A percentile compares a stretch with the other conserved stretches of the same genome.
Evolutionary conservation across 2,797 vertebrate species (phyloP).

Genomic region (Botia almorhae): DNA sequence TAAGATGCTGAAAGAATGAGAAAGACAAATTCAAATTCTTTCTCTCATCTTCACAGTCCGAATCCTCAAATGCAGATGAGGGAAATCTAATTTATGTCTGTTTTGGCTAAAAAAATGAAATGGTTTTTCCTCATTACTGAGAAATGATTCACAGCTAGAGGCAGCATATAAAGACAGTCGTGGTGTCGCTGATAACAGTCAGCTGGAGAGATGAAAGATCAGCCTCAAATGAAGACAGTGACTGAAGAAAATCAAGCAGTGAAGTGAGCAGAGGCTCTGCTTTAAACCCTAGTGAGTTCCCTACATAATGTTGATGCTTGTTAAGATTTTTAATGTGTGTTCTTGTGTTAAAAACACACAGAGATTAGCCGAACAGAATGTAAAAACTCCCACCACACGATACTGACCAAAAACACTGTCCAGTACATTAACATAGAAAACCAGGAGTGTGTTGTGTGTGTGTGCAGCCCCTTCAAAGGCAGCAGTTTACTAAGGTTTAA

Average conservation of each 20-base stretch:
- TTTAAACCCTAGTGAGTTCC: background rate
- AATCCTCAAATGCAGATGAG: slow-evolving; percentile 13
- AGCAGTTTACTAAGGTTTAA: too few species aligned
- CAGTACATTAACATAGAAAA: too few species aligned
- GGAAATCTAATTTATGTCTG: slow-evolving; percentile 8
- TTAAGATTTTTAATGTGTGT: too few species aligned
- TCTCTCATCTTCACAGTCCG: background rate
- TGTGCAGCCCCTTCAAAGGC: too few species aligned
- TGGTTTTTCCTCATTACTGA: background rate
- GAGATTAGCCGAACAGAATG: too few species aligned
- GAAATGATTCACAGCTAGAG: slow-evolving; percentile 30
- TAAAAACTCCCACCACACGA: too few species aligned
- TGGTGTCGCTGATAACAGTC: slow-evolving; percentile 3
- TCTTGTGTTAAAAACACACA: too few species aligned
- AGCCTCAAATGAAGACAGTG: slow-evolving; percentile 16
- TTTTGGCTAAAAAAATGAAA: slow-evolving; percentile 3
- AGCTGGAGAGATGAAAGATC: slow-evolving; percentile 5
- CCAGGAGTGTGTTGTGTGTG: too few species aligned
- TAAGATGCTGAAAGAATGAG: background rate
- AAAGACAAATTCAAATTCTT: slow-evolving; percentile 5
- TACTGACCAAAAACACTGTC: too few species aligned
- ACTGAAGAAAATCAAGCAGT: background rate
- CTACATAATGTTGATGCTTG: too few species aligned
- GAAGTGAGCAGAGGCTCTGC: background rate
- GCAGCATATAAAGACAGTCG: slow-evolving; percentile 21